Conservation (phyloP, 2,797 vertebrate genomes). For the Microctenopoma stevenorrisi region DNA sequence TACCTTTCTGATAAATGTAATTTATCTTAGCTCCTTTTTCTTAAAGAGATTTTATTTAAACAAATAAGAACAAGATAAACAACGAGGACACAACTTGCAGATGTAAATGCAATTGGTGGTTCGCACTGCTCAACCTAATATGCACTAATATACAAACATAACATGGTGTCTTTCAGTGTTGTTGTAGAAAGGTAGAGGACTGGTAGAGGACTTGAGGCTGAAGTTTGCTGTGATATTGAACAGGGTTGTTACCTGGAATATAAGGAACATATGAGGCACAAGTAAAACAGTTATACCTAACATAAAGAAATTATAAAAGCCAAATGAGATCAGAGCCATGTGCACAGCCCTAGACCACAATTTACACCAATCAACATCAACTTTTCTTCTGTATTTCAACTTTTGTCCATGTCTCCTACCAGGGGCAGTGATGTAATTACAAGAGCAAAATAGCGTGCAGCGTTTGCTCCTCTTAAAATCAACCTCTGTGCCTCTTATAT, state of each 20-base stretch:
- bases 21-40: constrained; percentile 5
- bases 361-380: neutral
- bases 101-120: constrained; percentile 7
- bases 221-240: constrained; percentile 31
- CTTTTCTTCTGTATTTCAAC: neutral
- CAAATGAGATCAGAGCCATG: neutral
- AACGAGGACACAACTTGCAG: constrained; percentile 18
- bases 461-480: constrained; percentile 33
- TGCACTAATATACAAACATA: constrained; percentile 6
- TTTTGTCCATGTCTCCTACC: constrained; percentile 27
- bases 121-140: constrained; percentile 4
- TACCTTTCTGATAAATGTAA: constrained; percentile 1
- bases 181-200: too few relatives aligned
- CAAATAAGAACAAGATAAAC: neutral
- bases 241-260: constrained; percentile 7
- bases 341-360: neutral
- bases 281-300: neutral
- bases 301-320: constrained; percentile 15
- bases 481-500: constrained; percentile 49
- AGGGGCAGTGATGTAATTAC: constrained; percentile 48
- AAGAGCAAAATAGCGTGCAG: constrained; percentile 37
- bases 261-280: neutral
- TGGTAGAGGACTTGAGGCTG: constrained; percentile 4
- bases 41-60: constrained; percentile 19
- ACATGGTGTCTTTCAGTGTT: constrained; percentile 1